Conservation (phyloP, 1,140 invertebrate species). For the Luehdorfia chinensis region DNA sequence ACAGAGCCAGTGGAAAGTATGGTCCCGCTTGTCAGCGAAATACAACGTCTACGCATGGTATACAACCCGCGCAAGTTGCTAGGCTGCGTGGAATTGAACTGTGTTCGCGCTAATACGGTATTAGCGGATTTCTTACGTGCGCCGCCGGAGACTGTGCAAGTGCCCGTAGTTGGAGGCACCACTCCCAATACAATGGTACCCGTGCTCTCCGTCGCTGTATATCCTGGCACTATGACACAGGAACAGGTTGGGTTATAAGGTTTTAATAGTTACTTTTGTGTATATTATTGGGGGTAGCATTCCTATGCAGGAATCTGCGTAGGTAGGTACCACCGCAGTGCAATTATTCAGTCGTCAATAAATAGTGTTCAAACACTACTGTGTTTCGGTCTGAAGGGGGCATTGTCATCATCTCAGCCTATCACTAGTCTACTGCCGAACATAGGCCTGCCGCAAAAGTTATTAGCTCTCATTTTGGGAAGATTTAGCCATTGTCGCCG, state of each 20-base stretch:
- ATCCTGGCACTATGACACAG: slow-evolving; percentile 51
- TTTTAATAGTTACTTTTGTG: neutral
- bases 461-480: too few species aligned
- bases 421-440: too few species aligned
- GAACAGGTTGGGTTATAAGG: slow-evolving; percentile 55
- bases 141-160: slow-evolving; percentile 82
- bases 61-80: slow-evolving; percentile 85
- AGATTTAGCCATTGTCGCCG: too few species aligned
- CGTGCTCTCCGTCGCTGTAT: slow-evolving; percentile 85
- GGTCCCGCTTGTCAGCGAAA: slow-evolving; percentile 78
- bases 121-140: slow-evolving; percentile 76
- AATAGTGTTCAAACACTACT: too few species aligned
- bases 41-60: slow-evolving; percentile 77
- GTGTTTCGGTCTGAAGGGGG: too few species aligned
- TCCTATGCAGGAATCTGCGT: too few species aligned
- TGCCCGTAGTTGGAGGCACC: slow-evolving; percentile 91
- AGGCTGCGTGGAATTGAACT: slow-evolving; percentile 87
- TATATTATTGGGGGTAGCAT: too few species aligned
- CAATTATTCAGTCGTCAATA: too few species aligned
- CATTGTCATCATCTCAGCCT: too few species aligned
- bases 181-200: slow-evolving; percentile 88
- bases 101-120: slow-evolving; percentile 87
- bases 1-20: slow-evolving; percentile 79
- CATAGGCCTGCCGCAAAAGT: too few species aligned
- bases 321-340: too few species aligned